phyloP scores from a whole-genome alignment of 2,888 invertebrate genomes.

The Cephus runcator region DNA sequence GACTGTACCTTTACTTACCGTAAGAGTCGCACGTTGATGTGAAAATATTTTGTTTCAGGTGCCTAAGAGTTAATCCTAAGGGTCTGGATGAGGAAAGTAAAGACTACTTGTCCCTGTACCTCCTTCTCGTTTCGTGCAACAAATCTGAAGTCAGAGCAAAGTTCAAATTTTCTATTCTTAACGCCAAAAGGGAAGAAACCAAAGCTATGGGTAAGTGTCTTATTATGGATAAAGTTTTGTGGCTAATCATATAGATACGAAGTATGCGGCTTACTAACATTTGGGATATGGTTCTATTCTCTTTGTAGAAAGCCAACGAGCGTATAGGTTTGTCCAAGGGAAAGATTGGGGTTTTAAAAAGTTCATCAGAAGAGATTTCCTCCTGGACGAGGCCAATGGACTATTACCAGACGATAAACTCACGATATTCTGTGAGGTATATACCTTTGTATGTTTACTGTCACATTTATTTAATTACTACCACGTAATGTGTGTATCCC shows the following conservation, averaged over 20 bases:
- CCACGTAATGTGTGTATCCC: background rate
- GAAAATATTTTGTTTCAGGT: conserved; percentile 70
- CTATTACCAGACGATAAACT: conserved; percentile 98
- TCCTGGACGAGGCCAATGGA: conserved; percentile 98
- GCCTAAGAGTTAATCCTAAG: conserved; percentile 99
- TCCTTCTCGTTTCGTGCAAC: conserved; percentile 99
- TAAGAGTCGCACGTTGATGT: background rate
- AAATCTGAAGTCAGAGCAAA: conserved; percentile 99
- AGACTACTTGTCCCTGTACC: conserved; percentile 98
- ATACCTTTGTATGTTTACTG: conserved; percentile 56
- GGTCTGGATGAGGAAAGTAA: conserved; percentile 99
- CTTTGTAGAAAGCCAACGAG: conserved; percentile 81
- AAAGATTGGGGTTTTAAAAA: conserved; percentile 99
- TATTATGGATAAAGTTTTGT: background rate
- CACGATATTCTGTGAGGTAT: conserved; percentile 98
- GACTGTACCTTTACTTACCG: background rate
- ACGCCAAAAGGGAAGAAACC: conserved; percentile 99
- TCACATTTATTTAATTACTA: conserved; percentile 30
- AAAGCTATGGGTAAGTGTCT: conserved; percentile 93
- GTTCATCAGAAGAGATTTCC: conserved; percentile 98
- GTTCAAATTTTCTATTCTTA: conserved; percentile 99
- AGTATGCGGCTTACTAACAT: background rate
- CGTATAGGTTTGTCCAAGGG: conserved; percentile 99
- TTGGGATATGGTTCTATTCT: conserved; percentile 19
- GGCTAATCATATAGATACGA: background rate